A percentile compares a stretch with the other conserved stretches of the same genome.
These are phyloP conservation scores for Ligdia adustata DNA, from an alignment of 2,888 invertebrate genomes.

Conservation along the genomic window DNA sequence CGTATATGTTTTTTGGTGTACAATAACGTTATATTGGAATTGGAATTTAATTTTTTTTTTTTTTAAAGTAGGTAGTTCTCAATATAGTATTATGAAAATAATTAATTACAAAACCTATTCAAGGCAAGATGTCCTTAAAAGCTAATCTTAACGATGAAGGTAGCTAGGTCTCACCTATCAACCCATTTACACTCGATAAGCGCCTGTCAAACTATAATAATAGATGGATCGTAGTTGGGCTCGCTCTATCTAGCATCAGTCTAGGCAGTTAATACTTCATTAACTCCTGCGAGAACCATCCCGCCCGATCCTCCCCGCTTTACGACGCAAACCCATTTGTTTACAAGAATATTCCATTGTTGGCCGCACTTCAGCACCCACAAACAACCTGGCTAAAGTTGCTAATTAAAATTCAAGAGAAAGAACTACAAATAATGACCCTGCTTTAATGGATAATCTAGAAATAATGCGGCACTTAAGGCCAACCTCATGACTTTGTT, in stretches of 20 bases:
- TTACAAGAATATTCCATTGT: slow-evolving; percentile 36
- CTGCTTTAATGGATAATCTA: slow-evolving; percentile 27
- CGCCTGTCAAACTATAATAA: slow-evolving; percentile 33
- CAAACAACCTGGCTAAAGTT: slow-evolving; percentile 18
- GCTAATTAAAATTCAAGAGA: slow-evolving; percentile 24
- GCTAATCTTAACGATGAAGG: not conserved
- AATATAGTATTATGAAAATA: too few species aligned
- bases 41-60: too few species aligned
- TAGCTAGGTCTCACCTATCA: slow-evolving; percentile 3
- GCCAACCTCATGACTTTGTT: slow-evolving; percentile 29
- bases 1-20: too few species aligned
- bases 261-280: slow-evolving; percentile 35
- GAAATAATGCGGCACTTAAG: slow-evolving; percentile 29
- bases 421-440: slow-evolving; percentile 28
- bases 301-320: slow-evolving; percentile 23
- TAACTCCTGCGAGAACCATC: slow-evolving; percentile 25
- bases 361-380: slow-evolving; percentile 13
- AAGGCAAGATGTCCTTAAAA: too few species aligned
- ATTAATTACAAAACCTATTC: too few species aligned
- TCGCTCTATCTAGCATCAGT: slow-evolving; percentile 28
- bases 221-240: slow-evolving; percentile 28
- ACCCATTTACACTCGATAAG: slow-evolving; percentile 21
- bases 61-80: too few species aligned
- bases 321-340: slow-evolving; percentile 33
- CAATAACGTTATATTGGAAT: too few species aligned